A percentile compares a stretch with the other conserved stretches of the same genome.
Evolutionary conservation across 2,797 vertebrate species (phyloP).

Genomic region (Rhinophrynus dorsalis): DNA sequence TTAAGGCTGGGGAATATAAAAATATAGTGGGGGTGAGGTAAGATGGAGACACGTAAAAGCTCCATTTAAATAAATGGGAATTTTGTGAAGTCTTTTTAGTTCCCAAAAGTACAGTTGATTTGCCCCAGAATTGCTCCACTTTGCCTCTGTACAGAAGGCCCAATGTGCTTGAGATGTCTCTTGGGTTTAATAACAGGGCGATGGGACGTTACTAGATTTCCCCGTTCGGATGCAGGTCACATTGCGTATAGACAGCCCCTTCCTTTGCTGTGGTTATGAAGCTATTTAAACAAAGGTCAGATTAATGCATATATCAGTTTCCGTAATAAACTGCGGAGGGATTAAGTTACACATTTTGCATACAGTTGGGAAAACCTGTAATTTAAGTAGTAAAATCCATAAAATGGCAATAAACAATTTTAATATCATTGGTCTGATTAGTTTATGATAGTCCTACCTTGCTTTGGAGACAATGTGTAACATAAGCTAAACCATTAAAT

Average conservation of each 20-base stretch:
- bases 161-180: no score
- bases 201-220: slow-evolving; percentile 68
- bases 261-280: slow-evolving; percentile 55
- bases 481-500: slow-evolving; percentile 62
- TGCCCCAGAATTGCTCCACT: background rate
- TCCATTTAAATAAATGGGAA: no score
- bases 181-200: slow-evolving; percentile 73
- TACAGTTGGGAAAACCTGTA: slow-evolving; percentile 70
- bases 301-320: slow-evolving; percentile 66
- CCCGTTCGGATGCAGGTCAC: slow-evolving; percentile 64
- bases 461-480: slow-evolving; percentile 56
- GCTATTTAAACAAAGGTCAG: slow-evolving; percentile 66
- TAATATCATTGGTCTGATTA: slow-evolving; percentile 61
- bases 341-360: slow-evolving; percentile 69
- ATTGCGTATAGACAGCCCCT: slow-evolving; percentile 54
- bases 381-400: slow-evolving; percentile 67
- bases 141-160: background rate
- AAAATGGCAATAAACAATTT: slow-evolving; percentile 71
- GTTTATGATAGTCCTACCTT: slow-evolving; percentile 55
- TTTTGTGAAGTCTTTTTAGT: no score
- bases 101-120: background rate
- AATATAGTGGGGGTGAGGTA: no score
- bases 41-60: no score
- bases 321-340: slow-evolving; percentile 66
- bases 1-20: no score